phyloP scores from a whole-genome alignment of 2,113 vertebrate genomes.

The Otis tarda region DNA sequence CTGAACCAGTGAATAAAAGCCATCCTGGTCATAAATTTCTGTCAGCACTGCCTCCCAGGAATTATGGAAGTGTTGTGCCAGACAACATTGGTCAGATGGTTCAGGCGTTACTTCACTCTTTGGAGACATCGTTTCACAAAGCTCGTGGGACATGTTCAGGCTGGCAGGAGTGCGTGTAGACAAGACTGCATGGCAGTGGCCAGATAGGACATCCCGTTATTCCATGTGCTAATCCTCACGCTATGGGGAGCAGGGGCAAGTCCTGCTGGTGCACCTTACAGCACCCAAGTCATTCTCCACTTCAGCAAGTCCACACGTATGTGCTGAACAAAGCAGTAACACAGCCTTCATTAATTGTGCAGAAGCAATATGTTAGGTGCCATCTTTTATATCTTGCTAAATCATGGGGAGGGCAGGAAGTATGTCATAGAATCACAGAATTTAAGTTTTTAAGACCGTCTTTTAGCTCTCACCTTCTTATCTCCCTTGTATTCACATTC shows the following conservation, averaged over 20 bases:
- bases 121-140: neutral
- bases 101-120: neutral
- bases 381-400: neutral
- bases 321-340: neutral
- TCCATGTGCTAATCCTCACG: neutral
- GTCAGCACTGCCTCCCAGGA: neutral
- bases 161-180: neutral
- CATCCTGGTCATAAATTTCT: neutral
- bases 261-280: neutral
- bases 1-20: neutral
- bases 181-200: neutral
- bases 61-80: neutral
- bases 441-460: too few species aligned
- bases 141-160: neutral
- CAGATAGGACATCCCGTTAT: neutral
- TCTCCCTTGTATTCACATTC: too few species aligned
- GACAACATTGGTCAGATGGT: neutral
- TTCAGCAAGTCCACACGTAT: rapidly evolving
- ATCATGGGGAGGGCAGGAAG: neutral
- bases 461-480: too few species aligned
- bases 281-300: neutral
- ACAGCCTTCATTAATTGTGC: rapidly evolving
- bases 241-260: neutral
- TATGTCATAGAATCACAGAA: too few species aligned
- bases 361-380: neutral